Evolutionary conservation across 2,797 vertebrate species (phyloP).

Genomic region (Anableps anableps): DNA sequence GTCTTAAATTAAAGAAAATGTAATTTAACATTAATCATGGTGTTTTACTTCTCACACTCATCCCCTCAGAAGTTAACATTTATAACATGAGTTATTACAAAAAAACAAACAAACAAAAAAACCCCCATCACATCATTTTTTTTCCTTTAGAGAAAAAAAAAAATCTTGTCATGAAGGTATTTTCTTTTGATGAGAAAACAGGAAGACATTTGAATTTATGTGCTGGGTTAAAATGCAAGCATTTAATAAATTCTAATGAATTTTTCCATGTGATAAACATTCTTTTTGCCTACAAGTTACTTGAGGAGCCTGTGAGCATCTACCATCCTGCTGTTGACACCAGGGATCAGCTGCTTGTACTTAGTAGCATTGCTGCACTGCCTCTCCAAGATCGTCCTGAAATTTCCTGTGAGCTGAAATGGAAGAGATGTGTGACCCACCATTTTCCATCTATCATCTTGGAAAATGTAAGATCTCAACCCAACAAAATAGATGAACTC

Average conservation of each 20-base stretch:
- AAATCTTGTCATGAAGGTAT: background rate
- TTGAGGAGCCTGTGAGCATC: background rate
- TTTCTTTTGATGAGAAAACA: background rate
- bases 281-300: background rate
- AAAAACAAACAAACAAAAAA: no score
- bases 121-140: background rate
- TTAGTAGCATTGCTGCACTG: background rate
- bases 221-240: background rate
- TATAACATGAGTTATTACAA: background rate
- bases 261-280: background rate
- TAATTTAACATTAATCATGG: background rate
- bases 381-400: background rate
- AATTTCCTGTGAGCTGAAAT: background rate
- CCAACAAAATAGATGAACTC: background rate
- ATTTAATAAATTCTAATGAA: background rate
- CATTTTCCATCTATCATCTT: background rate
- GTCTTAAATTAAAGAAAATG: background rate
- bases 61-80: background rate
- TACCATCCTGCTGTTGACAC: background rate
- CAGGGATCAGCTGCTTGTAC: background rate
- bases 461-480: background rate
- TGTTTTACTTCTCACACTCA: background rate
- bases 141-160: background rate
- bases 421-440: no score
- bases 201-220: background rate